Base-by-base conservation (phyloP, 2,797 vertebrate species). In the Meda fulgida region DNA sequence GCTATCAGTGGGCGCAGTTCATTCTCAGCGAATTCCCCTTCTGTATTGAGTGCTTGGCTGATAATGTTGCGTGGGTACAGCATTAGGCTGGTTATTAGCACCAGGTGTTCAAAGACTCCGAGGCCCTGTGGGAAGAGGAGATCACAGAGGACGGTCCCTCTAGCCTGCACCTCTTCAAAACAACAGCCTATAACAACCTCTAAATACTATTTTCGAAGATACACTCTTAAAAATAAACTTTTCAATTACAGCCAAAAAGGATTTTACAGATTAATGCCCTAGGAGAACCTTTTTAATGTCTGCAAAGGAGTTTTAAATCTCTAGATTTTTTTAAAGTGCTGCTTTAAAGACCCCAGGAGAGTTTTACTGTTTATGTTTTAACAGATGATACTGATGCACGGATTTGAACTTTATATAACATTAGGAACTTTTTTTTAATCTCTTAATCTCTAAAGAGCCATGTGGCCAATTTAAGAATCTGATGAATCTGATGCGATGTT, bases 101-200 rank as follows among this genome's bases (percentile, higher is more conserved):
- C 66, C 84, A 85, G 77, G 67, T 80, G 78, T 80, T 85, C 78
- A 79, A 70, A 79, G 51, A 73, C 29, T 58, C 16, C 0, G 11
- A 46, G 8, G 53, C 65, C 66, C 29, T 79, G 38, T 65, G 69
- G 77, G 67, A 81, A 26, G 53, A 51, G 40, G 2, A 80, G 34
- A 79, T 80, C 76, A 36, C 77, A 63, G 21, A 70, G 70, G 58
- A 85, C 5, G 1, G 29, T 85, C 23, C 69, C 67, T 80, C 23
- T 43, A 69, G 77, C 11, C 10, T 48, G 40, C 58, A 63, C 58
- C 55, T 80, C 38, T 72, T 60, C 53, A 85, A 63, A 80, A 85
- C 70, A 48, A 71, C 76, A 78, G 26, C 19, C 55, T 43, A n/a
- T 26, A 69, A 71, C 11, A 71, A 72, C 38, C 78, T 67, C 55